A percentile compares a stretch with the other conserved stretches of the same genome.
Conservation (phyloP, 2,888 invertebrate species). For the Drosophila paucipuncta region DNA sequence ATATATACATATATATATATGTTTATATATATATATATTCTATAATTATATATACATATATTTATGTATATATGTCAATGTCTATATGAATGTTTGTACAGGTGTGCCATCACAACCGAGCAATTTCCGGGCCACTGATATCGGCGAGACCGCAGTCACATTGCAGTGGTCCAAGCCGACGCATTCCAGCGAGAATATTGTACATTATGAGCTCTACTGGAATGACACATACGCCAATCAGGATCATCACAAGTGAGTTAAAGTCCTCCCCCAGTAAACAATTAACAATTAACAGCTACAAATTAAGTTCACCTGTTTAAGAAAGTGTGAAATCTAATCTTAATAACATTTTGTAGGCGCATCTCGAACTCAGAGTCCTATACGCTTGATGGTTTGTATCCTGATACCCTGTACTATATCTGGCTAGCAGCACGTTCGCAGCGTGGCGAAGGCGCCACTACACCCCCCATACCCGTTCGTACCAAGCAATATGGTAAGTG, state of each 20-base stretch:
- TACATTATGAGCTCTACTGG: slow-evolving; percentile 98
- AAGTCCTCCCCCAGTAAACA: background rate
- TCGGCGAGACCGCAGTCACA: slow-evolving; percentile 95
- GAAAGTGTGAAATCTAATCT: background rate
- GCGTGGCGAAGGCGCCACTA: slow-evolving; percentile 97
- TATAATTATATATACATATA: background rate
- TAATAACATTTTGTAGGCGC: slow-evolving; percentile 85
- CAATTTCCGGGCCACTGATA: slow-evolving; percentile 93
- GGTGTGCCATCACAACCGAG: slow-evolving; percentile 99
- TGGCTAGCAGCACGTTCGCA: slow-evolving; percentile 98
- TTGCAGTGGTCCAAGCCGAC: slow-evolving; percentile 97
- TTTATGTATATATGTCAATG: background rate
- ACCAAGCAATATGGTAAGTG: slow-evolving; percentile 99
- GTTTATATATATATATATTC: background rate
- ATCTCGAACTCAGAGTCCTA: slow-evolving; percentile 94
- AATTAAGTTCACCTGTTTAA: slow-evolving; percentile 2
- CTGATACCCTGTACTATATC: slow-evolving; percentile 98
- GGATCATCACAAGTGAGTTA: slow-evolving; percentile 91
- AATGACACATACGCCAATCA: slow-evolving; percentile 98
- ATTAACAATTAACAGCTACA: slow-evolving; percentile 2
- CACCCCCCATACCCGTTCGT: slow-evolving; percentile 96
- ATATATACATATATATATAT: background rate
- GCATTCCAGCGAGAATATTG: slow-evolving; percentile 96
- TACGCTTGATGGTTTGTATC: slow-evolving; percentile 95
- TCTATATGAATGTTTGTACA: slow-evolving; percentile 72